Evolutionary conservation across 2,888 invertebrate genomes (phyloP), one percentile per base, ranked within the genome.

Genomic region (Homarus gammarus): DNA sequence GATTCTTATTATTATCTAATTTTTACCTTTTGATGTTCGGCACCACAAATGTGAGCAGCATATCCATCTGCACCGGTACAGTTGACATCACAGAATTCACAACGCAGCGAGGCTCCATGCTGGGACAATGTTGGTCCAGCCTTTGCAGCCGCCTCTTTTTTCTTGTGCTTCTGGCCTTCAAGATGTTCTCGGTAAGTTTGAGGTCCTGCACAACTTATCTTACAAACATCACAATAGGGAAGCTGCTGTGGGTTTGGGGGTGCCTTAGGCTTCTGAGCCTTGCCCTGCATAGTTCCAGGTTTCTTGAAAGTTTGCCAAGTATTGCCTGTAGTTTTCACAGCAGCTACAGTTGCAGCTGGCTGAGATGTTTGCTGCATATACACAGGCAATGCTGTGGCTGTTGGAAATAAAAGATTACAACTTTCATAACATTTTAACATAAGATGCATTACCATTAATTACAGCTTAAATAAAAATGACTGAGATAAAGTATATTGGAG

Each of bases 11-110:
- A n/a, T n/a, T n/a, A n/a, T n/a, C n/a, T n/a, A n/a, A n/a, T 22
- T n/a, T 82, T 79, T 87, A 98, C 98, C 95, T 99, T 99, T 94
- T 98, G 98, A 95, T 99, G 99, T 94, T 99, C 99, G 92, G 98
- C 97, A 91, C 99, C 99, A 90, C 99, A 96, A 93, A 99, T 98
- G 94, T 99, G 99, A 75, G 99, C 98, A 68, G 98, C 98, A 95
- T 99, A 99, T 0, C 99, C 99, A 95, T 99, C 99, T 87, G 97
- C 97, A 87, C 99, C 99, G 18, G 99, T 99, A 94, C 99, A 99
- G 18, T 99, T 98, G 15, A 99, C 99, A 95, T 99, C 98, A 93
- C 99, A 99, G 91, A 99, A 95, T 99, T n/a, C 99, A 95, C 99
- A 99, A 92, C 98, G 96, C 93, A 98, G 94, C 36, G 97, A 96